phyloP scores from a whole-genome alignment of 2,888 invertebrate species.

The Nineta flava region DNA sequence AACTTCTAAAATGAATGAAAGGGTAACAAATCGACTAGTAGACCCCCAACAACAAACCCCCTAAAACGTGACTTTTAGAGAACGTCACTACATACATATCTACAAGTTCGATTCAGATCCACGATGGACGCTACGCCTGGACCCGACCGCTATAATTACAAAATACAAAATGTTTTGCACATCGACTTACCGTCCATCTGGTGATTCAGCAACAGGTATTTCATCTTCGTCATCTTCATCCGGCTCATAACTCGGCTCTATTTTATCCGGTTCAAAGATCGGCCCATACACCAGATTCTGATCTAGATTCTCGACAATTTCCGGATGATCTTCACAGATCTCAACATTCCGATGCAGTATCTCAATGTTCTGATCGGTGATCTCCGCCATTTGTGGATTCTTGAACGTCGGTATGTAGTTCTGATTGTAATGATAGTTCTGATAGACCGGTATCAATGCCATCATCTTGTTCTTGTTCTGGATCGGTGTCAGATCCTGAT shows the following conservation, averaged over 20 bases:
- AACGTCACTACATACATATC: too few species aligned
- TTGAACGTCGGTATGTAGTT: slow-evolving; percentile 7
- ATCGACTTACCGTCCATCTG: slow-evolving; percentile 62
- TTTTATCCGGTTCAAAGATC: slow-evolving; percentile 33
- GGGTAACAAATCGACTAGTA: too few species aligned
- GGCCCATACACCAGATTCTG: slow-evolving; percentile 24
- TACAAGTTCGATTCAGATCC: too few species aligned
- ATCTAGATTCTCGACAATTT: slow-evolving; percentile 23
- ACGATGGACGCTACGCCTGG: too few species aligned
- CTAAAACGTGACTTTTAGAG: too few species aligned
- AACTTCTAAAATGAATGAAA: too few species aligned
- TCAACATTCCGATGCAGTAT: slow-evolving; percentile 27
- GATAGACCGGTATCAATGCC: slow-evolving; percentile 6
- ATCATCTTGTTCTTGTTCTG: slow-evolving; percentile 7
- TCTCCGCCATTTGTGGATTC: slow-evolving; percentile 26
- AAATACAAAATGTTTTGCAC: too few species aligned
- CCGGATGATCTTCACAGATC: slow-evolving; percentile 15
- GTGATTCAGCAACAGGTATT: slow-evolving; percentile 82
- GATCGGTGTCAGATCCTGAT: slow-evolving; percentile 5
- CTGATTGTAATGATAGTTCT: slow-evolving; percentile 6
- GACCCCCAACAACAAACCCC: too few species aligned
- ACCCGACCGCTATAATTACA: too few species aligned
- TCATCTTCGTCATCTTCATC: slow-evolving; percentile 69
- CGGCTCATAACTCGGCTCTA: slow-evolving; percentile 23
- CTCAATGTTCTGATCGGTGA: slow-evolving; percentile 29